Conservation (phyloP, 1,140 invertebrate genomes). For the Halyomorpha halys region DNA sequence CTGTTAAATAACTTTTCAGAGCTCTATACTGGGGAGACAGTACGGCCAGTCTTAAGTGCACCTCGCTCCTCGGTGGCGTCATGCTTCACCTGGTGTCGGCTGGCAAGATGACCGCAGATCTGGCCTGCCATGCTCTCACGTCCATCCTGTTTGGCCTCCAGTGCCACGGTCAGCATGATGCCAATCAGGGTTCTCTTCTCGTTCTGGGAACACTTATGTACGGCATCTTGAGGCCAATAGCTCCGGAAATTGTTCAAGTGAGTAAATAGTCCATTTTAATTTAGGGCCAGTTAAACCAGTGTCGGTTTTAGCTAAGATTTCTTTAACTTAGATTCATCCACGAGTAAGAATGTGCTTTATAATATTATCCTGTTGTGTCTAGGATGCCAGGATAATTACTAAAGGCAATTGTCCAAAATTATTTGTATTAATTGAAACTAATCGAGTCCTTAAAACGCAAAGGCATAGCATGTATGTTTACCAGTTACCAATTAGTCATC, state of each 20-base stretch:
- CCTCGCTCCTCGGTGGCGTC: slow-evolving; percentile 54
- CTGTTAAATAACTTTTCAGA: slow-evolving; percentile 34
- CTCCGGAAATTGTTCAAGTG: slow-evolving; percentile 32
- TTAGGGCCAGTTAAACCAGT: too few species aligned
- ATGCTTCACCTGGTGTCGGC: slow-evolving; percentile 48
- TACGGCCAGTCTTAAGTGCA: slow-evolving; percentile 62
- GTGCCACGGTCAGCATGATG: slow-evolving; percentile 73
- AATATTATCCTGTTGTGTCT: too few species aligned
- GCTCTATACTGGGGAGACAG: slow-evolving; percentile 81
- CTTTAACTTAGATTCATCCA: too few species aligned
- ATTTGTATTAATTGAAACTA: too few species aligned
- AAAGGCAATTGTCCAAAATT: too few species aligned
- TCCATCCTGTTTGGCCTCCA: slow-evolving; percentile 63
- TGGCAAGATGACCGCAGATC: slow-evolving; percentile 48
- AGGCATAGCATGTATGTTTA: too few species aligned
- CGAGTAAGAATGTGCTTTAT: too few species aligned
- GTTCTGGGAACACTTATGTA: slow-evolving; percentile 58
- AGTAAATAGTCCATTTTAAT: background rate
- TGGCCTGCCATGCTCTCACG: slow-evolving; percentile 58
- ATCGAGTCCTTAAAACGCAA: too few species aligned
- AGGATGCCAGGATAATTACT: too few species aligned
- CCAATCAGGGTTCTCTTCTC: slow-evolving; percentile 49
- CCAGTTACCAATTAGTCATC: too few species aligned
- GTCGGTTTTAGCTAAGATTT: too few species aligned
- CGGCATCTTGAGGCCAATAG: slow-evolving; percentile 63